A percentile compares a stretch with the other conserved stretches of the same genome.
These are phyloP conservation scores for Chloromyia formosa DNA, from an alignment of 2,888 invertebrate genomes.

Conservation along the genomic window DNA sequence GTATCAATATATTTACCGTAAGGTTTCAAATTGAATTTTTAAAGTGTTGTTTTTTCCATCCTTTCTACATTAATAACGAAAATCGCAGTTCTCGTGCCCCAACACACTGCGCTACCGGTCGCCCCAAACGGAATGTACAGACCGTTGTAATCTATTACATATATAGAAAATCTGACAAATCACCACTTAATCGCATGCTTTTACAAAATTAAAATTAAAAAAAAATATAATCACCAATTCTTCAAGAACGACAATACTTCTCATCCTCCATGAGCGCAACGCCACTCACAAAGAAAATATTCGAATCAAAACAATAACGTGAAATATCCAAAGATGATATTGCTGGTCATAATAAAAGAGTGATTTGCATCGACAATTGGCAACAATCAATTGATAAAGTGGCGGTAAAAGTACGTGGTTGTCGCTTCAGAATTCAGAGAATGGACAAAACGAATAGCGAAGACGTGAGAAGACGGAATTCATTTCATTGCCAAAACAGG, in stretches of 20 bases:
- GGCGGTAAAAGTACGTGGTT: constrained; percentile 21
- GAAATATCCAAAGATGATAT: constrained; percentile 11
- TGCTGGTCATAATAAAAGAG: neutral
- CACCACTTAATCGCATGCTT: too few relatives aligned
- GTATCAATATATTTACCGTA: too few relatives aligned
- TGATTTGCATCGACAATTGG: constrained; percentile 41
- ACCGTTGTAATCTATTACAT: too few relatives aligned
- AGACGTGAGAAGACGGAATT: constrained; percentile 18
- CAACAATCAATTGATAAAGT: constrained; percentile 33
- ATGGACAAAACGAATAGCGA: neutral
- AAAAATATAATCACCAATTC: too few relatives aligned
- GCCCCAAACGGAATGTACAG: too few relatives aligned
- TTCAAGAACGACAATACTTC: neutral
- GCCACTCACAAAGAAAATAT: neutral
- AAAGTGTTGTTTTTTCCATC: too few relatives aligned
- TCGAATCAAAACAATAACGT: constrained; percentile 5
- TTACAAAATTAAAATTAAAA: too few relatives aligned
- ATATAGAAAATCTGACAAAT: too few relatives aligned
- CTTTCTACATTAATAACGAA: too few relatives aligned
- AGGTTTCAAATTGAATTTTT: too few relatives aligned
- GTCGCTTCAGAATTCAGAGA: constrained; percentile 2
- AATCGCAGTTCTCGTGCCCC: too few relatives aligned
- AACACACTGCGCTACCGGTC: too few relatives aligned
- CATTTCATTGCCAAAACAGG: constrained; percentile 18
- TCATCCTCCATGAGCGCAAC: neutral